Percentiles rank a stretch among this genome's conserved stretches.
Conservation (phyloP, 2,888 invertebrate genomes). For the Metallyticus violacea region DNA sequence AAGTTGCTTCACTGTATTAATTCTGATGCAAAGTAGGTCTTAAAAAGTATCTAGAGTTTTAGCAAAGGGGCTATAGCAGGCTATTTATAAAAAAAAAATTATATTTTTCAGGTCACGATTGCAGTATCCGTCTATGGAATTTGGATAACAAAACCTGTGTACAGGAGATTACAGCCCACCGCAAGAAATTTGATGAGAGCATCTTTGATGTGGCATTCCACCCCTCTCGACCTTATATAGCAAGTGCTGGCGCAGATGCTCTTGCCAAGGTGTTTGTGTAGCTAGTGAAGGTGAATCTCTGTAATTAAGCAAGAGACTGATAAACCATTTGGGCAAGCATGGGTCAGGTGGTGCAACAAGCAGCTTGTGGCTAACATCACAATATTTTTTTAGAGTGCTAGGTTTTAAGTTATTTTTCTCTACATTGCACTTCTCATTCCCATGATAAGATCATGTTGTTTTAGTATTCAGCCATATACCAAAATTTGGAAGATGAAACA, state of each 20-base stretch:
- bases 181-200: conserved; percentile 99
- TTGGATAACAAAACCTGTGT: conserved; percentile 98
- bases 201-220: conserved; percentile 99
- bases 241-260: conserved; percentile 98
- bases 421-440: background rate
- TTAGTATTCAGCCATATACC: too few species aligned
- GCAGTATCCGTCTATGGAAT: conserved; percentile 98
- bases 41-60: too few species aligned
- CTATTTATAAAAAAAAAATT: conserved; percentile 1
- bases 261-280: conserved; percentile 97
- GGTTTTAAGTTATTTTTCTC: background rate
- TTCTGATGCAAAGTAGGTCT: too few species aligned
- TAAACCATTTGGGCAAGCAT: too few species aligned
- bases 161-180: conserved; percentile 98
- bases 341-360: background rate
- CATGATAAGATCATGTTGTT: too few species aligned
- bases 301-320: background rate
- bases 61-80: background rate
- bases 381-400: background rate
- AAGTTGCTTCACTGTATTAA: too few species aligned
- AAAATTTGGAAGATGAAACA: too few species aligned
- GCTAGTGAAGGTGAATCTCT: background rate
- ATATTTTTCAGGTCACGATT: conserved; percentile 74
- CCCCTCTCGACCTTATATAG: conserved; percentile 96
- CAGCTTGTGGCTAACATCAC: too few species aligned